phyloP scores from a whole-genome alignment of 2,888 invertebrate species.

The Amblyjoppa proteus region DNA sequence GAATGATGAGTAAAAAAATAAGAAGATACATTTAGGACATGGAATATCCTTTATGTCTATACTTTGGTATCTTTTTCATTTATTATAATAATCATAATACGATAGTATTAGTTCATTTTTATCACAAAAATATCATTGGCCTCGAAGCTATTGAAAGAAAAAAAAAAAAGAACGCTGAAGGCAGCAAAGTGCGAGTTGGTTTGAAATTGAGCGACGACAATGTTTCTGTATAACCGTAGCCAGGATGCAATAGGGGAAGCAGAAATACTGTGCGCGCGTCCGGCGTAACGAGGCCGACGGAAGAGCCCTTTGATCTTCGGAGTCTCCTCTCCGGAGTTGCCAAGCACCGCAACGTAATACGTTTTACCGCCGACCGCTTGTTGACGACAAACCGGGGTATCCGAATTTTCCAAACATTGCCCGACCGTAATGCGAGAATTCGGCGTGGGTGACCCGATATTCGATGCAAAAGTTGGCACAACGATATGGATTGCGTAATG shows the following conservation, averaged over 20 bases:
- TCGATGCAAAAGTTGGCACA: neutral
- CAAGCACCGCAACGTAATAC: slow-evolving; percentile 69
- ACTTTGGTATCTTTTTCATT: too few relatives aligned
- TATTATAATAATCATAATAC: too few relatives aligned
- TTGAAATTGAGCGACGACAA: slow-evolving; percentile 3
- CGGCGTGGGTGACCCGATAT: neutral
- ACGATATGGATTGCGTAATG: neutral
- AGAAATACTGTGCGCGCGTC: slow-evolving; percentile 10
- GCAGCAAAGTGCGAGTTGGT: neutral
- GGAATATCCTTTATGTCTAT: too few relatives aligned
- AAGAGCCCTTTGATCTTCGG: slow-evolving; percentile 70
- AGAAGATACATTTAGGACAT: too few relatives aligned
- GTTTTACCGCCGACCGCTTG: slow-evolving; percentile 65
- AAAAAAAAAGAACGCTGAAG: neutral
- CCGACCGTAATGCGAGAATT: slow-evolving; percentile 2
- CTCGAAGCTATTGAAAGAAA: neutral
- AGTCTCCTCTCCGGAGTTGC: slow-evolving; percentile 56
- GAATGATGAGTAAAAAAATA: too few relatives aligned
- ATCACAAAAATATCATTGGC: neutral
- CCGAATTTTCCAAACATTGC: slow-evolving; percentile 54
- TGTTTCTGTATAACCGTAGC: neutral
- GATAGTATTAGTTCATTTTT: neutral
- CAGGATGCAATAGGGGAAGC: slow-evolving; percentile 21
- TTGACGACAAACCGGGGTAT: slow-evolving; percentile 39
- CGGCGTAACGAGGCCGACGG: slow-evolving; percentile 66